A percentile compares a stretch with the other conserved stretches of the same genome.
These are phyloP conservation scores for Drosophila kurseongensis DNA, from an alignment of 1,140 invertebrate genomes.

Conservation along the genomic window DNA sequence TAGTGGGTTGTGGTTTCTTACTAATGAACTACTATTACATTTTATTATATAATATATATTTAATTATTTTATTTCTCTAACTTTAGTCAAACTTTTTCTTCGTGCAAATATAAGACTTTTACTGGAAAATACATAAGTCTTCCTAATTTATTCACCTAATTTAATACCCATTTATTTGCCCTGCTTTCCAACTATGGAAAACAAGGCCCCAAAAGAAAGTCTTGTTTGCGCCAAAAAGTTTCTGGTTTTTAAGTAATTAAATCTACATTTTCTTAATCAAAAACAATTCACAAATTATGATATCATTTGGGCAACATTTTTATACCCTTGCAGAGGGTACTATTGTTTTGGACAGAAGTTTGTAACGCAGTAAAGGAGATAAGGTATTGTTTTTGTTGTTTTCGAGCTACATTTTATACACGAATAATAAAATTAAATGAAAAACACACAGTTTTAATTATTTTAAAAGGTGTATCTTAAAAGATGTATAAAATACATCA, in stretches of 20 bases:
- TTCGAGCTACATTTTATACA: too few relatives aligned
- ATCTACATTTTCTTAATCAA: slow-evolving; percentile 5
- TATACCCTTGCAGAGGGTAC: too few relatives aligned
- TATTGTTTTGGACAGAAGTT: not conserved
- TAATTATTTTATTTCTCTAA: too few relatives aligned
- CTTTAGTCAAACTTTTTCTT: not conserved
- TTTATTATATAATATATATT: too few relatives aligned
- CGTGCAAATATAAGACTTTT: not conserved
- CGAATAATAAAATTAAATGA: not conserved
- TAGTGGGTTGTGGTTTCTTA: not conserved
- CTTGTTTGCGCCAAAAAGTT: slow-evolving; percentile 12
- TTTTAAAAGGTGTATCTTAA: too few relatives aligned
- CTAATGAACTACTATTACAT: too few relatives aligned
- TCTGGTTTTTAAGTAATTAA: slow-evolving; percentile 2
- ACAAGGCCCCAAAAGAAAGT: not conserved
- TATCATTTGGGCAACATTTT: not conserved
- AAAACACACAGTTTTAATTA: not conserved
- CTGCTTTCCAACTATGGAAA: not conserved
- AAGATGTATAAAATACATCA: too few relatives aligned
- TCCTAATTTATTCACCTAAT: slow-evolving; percentile 2
- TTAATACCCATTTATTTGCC: not conserved
- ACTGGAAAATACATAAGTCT: not conserved
- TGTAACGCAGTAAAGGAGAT: not conserved
- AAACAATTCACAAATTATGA: slow-evolving; percentile 3
- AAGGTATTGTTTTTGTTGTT: too few relatives aligned